Evolutionary conservation across 2,888 invertebrate genomes (phyloP).

Genomic region (Ichneumon xanthorius): DNA sequence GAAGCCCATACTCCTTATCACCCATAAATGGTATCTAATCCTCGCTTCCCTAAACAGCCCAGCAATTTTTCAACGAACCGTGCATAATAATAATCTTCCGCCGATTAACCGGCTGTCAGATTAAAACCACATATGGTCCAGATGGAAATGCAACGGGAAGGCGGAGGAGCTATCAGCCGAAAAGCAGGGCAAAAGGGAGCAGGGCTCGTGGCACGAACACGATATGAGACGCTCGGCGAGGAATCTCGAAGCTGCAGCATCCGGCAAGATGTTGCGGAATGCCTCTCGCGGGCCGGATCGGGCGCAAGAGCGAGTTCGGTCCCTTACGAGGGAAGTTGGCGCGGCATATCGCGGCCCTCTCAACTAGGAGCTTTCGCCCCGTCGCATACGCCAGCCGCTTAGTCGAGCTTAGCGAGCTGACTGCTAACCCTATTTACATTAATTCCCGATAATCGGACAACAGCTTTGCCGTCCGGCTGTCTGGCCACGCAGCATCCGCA

Average conservation of each 20-base stretch:
- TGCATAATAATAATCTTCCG: constrained; percentile 61
- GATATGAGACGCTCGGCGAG: constrained; percentile 27
- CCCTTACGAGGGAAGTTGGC: constrained; percentile 70
- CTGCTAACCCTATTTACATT: constrained; percentile 77
- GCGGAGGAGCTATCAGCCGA: constrained; percentile 30
- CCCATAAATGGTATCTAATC: constrained; percentile 45
- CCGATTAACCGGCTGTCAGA: constrained; percentile 47
- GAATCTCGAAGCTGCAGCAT: constrained; percentile 37
- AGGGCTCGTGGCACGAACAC: constrained; percentile 15
- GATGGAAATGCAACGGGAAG: constrained; percentile 32
- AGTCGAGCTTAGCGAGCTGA: constrained; percentile 72
- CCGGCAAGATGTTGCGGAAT: constrained; percentile 48
- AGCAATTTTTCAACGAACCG: constrained; percentile 64
- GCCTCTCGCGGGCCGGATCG: constrained; percentile 13
- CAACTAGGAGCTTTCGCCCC: constrained; percentile 55
- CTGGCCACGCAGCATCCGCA: constrained; percentile 30
- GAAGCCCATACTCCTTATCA: constrained; percentile 12
- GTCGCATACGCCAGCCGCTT: constrained; percentile 69
- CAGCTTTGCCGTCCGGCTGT: constrained; percentile 66
- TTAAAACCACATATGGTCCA: constrained; percentile 43
- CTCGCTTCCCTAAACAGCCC: constrained; percentile 25
- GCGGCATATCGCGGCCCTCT: constrained; percentile 28
- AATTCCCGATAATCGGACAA: constrained; percentile 79
- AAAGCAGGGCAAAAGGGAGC: constrained; percentile 10
- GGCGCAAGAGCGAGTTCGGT: constrained; percentile 10